These are phyloP conservation scores for Alaudala cheleensis DNA, from an alignment of 2,113 vertebrate species.

Conservation along the genomic window DNA sequence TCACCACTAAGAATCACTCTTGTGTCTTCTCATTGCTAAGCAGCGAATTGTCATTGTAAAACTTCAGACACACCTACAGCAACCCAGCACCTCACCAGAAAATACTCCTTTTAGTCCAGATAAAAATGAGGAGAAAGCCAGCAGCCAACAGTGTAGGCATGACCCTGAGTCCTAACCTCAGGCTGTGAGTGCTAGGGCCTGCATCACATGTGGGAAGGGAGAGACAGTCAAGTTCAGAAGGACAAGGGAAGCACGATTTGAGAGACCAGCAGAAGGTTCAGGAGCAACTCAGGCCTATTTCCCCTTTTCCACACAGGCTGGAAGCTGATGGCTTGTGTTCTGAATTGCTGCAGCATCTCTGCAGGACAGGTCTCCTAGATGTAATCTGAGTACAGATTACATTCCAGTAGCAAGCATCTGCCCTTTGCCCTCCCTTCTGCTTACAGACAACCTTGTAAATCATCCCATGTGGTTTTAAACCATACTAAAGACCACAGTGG, in stretches of 20 bases:
- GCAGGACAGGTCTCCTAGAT: neutral
- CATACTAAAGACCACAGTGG: neutral
- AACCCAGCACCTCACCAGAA: neutral
- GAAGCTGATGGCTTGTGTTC: neutral
- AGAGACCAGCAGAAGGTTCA: neutral
- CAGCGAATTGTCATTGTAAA: neutral
- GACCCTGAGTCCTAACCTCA: neutral
- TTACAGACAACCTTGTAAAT: neutral
- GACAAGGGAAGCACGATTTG: neutral
- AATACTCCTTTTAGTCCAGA: neutral
- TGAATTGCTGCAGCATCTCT: neutral
- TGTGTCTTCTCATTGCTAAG: neutral
- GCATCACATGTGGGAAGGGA: neutral
- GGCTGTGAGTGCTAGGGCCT: neutral
- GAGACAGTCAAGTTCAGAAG: neutral
- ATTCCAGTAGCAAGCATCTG: neutral
- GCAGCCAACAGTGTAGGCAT: neutral
- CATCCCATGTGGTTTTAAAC: neutral
- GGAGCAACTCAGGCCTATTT: neutral
- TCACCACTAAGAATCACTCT: neutral
- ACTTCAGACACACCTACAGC: neutral
- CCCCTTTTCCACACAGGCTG: neutral
- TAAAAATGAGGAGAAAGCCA: neutral
- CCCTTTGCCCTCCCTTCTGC: neutral
- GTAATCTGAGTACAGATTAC: neutral